Conservation (phyloP, 1,140 invertebrate genomes). For the Drosophila tristis region DNA sequence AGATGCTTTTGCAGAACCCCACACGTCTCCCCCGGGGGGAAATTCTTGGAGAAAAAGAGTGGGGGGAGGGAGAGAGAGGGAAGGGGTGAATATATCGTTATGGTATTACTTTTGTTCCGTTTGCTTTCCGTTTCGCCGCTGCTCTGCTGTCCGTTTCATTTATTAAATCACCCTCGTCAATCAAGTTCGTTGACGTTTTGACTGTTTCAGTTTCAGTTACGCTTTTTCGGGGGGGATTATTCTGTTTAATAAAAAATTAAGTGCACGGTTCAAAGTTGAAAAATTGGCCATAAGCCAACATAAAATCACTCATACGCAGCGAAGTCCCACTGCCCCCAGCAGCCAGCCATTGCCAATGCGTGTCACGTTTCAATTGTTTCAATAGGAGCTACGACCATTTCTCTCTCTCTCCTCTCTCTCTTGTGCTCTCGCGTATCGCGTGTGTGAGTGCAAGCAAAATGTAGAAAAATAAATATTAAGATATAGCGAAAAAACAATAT, state of each 20-base stretch:
- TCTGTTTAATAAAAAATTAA: slow-evolving; percentile 80
- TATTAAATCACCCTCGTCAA: slow-evolving; percentile 82
- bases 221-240: slow-evolving; percentile 57
- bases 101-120: slow-evolving; percentile 29
- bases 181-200: slow-evolving; percentile 74
- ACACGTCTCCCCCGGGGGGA: slow-evolving; percentile 21
- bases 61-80: background rate
- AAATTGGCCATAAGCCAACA: slow-evolving; percentile 50
- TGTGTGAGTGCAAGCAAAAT: slow-evolving; percentile 62
- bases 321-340: slow-evolving; percentile 18
- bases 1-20: slow-evolving; percentile 9
- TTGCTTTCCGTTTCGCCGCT: slow-evolving; percentile 11
- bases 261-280: slow-evolving; percentile 75
- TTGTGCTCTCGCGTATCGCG: slow-evolving; percentile 13
- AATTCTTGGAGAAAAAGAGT: too few relatives aligned
- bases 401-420: slow-evolving; percentile 1
- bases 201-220: slow-evolving; percentile 46
- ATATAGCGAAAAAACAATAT: slow-evolving; percentile 48
- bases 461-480: slow-evolving; percentile 72
- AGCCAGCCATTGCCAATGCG: slow-evolving; percentile 48
- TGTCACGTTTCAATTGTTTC: slow-evolving; percentile 78
- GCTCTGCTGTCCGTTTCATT: slow-evolving; percentile 51
- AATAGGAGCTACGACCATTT: slow-evolving; percentile 29
- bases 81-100: slow-evolving; percentile 55
- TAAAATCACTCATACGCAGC: slow-evolving; percentile 68